These are phyloP conservation scores for Orthosia gracilis DNA, from an alignment of 2,888 invertebrate species.

Conservation along the genomic window DNA sequence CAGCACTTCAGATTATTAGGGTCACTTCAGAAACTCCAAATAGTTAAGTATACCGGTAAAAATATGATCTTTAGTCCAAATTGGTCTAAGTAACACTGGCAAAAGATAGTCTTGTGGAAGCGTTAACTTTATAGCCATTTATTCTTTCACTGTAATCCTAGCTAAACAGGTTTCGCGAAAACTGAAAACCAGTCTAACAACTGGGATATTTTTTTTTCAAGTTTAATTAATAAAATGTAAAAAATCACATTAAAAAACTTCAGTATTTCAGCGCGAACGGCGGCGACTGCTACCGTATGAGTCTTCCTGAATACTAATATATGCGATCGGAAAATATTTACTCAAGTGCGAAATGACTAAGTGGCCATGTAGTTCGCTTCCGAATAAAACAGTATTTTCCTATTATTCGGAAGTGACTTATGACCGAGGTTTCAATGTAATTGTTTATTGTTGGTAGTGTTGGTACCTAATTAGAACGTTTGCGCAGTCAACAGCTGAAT, in stretches of 20 bases:
- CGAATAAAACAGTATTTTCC: constrained; percentile 51
- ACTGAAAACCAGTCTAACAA: background rate
- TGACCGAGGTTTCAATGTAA: constrained; percentile 42
- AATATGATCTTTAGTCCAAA: background rate
- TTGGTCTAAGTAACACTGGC: background rate
- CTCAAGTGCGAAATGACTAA: constrained; percentile 54
- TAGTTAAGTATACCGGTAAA: background rate
- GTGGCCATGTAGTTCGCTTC: constrained; percentile 49
- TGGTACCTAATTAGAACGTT: constrained; percentile 19
- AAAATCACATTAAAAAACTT: constrained; percentile 1
- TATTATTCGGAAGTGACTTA: constrained; percentile 50
- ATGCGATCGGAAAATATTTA: constrained; percentile 24
- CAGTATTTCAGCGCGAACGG: constrained; percentile 16
- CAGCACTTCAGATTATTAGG: background rate
- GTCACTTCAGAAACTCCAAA: constrained; percentile 12
- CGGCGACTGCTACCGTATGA: constrained; percentile 16
- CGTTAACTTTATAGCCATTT: constrained; percentile 25
- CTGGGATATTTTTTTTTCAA: background rate
- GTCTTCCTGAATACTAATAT: constrained; percentile 40
- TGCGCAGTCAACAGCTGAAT: constrained; percentile 17
- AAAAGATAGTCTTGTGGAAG: background rate
- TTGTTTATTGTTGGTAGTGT: constrained; percentile 21
- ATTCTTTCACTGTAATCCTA: constrained; percentile 13
- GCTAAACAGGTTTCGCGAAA: background rate
- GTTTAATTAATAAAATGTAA: background rate